Base-by-base conservation (phyloP, 2,113 vertebrate species). In the Leucosticte australis region DNA sequence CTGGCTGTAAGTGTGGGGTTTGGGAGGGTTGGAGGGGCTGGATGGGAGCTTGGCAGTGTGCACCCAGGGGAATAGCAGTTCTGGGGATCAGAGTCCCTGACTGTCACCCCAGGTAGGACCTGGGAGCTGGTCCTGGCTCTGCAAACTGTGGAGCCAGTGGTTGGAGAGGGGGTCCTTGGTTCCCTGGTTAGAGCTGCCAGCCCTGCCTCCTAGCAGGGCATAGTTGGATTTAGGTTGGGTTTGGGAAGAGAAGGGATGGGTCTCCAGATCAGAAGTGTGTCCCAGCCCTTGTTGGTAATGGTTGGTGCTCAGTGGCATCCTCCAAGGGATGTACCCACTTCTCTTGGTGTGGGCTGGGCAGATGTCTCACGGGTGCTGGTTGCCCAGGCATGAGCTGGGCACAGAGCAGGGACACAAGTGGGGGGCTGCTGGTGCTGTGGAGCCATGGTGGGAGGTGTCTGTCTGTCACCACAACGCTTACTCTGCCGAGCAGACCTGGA, bases 1-100 rank as follows among this genome's bases (percentile, higher is more conserved):
- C 64, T 95, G 90, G 52, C 89, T 81, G 96, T 97, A 92, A 96
- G 96, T 95, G 42, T 28, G 69, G 83, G 59, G 16, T 59, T 80
- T 88, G 49, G 7, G n/a, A 47, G 67, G 50, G 22, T 15, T 74
- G 16, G n/a, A 7, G 41, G 69, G 41, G 19, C 24, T 69, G n/a
- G 28, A 2, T 35, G 63, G 41, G 53, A 68, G n/a, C 12, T 63
- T 65, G 30, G 60, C 31, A 70, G 31, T 5, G 8, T 52, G n/a
- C 3, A 12, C 22, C 10, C 3, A 9, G 19, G 7, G 42, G 24
- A 55, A 30, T 3, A 63, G 35, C 13, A 80, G 3, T 82, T 42
- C 47, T 47, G 23, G 50, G 47, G 31, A 9, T 76, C 33, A 55
- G 46, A 31, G 23, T 12, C 41, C 21, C 44, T 83, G 79, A 19